Base-by-base conservation (phyloP, 2,113 vertebrate genomes). In the Telmatochromis brichardi region DNA sequence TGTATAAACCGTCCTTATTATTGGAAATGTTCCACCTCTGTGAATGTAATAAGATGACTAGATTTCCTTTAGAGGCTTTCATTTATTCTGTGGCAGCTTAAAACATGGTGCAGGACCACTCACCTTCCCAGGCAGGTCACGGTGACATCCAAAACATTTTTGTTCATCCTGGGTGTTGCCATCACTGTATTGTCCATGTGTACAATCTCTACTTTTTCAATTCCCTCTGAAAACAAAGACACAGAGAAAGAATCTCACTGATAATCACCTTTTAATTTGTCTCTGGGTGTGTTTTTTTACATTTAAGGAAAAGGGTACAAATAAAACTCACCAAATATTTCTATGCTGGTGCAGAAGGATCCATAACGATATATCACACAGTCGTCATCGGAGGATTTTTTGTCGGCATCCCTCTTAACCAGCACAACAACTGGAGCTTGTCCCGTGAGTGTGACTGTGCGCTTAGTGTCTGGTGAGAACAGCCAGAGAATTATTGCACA, bases 101-200 rank as follows among this genome's bases (percentile, higher is more conserved):
- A 31, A n/a, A 9, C 5, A 11, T 9, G 7, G 7, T 2, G 31
- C 5, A 19, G 23, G 3, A 82, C n/a, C 4, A 9, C 93, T 96
- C 91, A 98, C 98, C 98, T 97, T 84, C 98, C 98, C 93, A 97
- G 97, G 83, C 98, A 99, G 17, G 97, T 97, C 53, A 99, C 96
- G 0, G 96, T 98, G 90, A 99, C 94, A 55, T 99, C 98, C 93
- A 99, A 94, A 9, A 96, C 95, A 47, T 96, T 97, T 57, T 90
- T 96, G 8, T 86, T 88, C 82, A 87, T 94, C 1, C 93, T 87
- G 2, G 58, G 81, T 9, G 85, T 84, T 37, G 92, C 83, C 12
- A 95, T 90, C 33, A 95, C 53, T 47, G 90, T 85, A 4, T 95
- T 95, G 82, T 96, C 92, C 88, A 97, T 96, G 86, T 98, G 96